These are phyloP conservation scores for Heptranchias perlo DNA, from an alignment of 2,113 vertebrate genomes.

Conservation along the genomic window DNA sequence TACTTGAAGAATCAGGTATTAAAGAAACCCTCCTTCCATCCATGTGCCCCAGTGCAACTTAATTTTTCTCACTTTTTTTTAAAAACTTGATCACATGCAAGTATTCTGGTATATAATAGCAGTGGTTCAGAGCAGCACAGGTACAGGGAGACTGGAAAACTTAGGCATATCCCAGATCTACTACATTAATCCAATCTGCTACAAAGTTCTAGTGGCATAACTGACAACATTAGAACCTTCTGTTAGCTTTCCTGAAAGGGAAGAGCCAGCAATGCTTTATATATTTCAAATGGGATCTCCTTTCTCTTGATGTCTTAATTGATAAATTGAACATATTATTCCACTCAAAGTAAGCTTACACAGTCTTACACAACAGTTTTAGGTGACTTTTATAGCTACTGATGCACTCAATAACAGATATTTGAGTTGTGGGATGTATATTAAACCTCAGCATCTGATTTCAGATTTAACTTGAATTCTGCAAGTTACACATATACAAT, in stretches of 20 bases:
- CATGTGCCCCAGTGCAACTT: constrained; percentile 16
- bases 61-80: background rate
- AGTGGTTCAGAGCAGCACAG: constrained; percentile 33
- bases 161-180: constrained; percentile 33
- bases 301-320: background rate
- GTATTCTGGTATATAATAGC: constrained; percentile 34
- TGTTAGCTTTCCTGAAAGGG: background rate
- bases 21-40: constrained; percentile 21
- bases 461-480: background rate
- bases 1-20: constrained; percentile 35
- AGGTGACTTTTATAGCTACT: background rate
- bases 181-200: constrained; percentile 10
- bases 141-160: constrained; percentile 38
- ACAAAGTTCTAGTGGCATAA: background rate
- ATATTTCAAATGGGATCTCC: background rate
- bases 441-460: background rate
- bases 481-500: background rate
- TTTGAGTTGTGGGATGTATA: background rate
- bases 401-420: background rate
- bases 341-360: background rate
- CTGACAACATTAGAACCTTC: background rate
- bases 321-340: background rate
- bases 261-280: background rate
- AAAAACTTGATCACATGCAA: constrained; percentile 27
- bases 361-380: background rate